Percentiles rank a stretch among this genome's conserved stretches.
These are phyloP conservation scores for Melanitta fusca DNA, from an alignment of 2,797 vertebrate species.

Conservation along the genomic window DNA sequence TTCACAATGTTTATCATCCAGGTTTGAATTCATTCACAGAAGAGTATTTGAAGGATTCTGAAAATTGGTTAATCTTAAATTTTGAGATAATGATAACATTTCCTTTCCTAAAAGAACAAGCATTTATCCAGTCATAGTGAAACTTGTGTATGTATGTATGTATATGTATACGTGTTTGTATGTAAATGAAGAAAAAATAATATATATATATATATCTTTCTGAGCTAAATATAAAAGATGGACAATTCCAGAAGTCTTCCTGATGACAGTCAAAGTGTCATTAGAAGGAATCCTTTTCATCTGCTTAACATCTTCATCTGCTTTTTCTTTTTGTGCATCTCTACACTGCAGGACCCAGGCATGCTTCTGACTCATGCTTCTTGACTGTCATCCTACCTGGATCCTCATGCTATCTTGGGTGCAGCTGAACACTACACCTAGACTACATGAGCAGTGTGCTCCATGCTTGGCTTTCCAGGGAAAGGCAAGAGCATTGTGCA, in stretches of 20 bases:
- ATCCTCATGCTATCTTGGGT: fast-evolving
- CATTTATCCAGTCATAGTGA: neutral
- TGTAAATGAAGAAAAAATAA: neutral
- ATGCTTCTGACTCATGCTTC: neutral
- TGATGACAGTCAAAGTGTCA: neutral
- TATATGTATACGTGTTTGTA: no score
- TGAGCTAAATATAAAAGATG: no score
- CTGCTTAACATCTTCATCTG: neutral
- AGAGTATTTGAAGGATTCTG: neutral
- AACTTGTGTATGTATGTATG: neutral
- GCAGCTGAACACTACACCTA: neutral
- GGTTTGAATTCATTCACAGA: neutral
- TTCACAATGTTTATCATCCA: neutral
- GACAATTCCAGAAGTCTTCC: neutral
- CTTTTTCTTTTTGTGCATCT: neutral
- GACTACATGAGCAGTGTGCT: neutral
- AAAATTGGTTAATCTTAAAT: neutral
- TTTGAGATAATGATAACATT: neutral
- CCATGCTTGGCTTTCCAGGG: neutral
- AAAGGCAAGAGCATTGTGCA: neutral
- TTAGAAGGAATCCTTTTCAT: neutral
- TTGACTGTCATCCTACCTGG: neutral
- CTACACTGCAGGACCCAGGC: neutral
- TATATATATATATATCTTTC: neutral
- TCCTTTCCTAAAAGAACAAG: neutral